These are phyloP conservation scores for Ochotona curzoniae DNA, from an alignment of 2,113 vertebrate species.

Conservation along the genomic window DNA sequence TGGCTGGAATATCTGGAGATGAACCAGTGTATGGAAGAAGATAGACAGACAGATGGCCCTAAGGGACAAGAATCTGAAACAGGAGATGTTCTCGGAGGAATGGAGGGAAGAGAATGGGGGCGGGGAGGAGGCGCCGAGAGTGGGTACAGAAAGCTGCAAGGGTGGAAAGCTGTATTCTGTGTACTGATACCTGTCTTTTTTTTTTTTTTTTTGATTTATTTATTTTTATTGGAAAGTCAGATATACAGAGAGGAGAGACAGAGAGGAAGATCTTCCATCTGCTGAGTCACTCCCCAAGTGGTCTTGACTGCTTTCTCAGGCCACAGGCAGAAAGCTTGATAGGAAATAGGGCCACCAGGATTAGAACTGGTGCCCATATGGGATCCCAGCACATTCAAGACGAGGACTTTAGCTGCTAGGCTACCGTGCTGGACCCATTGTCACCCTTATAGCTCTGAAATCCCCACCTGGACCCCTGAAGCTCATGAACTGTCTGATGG, in stretches of 20 bases:
- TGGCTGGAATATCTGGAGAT: too few species aligned
- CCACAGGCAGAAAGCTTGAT: too few species aligned
- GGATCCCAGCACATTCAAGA: too few species aligned
- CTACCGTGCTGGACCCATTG: background rate
- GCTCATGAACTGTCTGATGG: background rate
- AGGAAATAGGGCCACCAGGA: too few species aligned
- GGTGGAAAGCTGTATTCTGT: background rate
- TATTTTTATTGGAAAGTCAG: too few species aligned
- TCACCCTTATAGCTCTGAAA: background rate
- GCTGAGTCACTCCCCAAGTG: too few species aligned
- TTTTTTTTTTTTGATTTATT: background rate
- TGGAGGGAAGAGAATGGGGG: background rate
- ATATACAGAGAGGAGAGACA: too few species aligned
- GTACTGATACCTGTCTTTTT: background rate
- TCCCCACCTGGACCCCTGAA: background rate
- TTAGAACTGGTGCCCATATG: too few species aligned
- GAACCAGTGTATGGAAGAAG: background rate
- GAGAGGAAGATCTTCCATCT: too few species aligned
- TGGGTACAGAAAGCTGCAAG: background rate
- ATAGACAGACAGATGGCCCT: too few species aligned
- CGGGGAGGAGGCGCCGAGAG: background rate
- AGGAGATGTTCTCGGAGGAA: background rate
- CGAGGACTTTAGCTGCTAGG: too few species aligned
- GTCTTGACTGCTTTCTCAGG: too few species aligned
- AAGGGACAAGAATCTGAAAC: background rate